phyloP scores from a whole-genome alignment of 2,797 vertebrate genomes.

The Poecilia velifera region DNA sequence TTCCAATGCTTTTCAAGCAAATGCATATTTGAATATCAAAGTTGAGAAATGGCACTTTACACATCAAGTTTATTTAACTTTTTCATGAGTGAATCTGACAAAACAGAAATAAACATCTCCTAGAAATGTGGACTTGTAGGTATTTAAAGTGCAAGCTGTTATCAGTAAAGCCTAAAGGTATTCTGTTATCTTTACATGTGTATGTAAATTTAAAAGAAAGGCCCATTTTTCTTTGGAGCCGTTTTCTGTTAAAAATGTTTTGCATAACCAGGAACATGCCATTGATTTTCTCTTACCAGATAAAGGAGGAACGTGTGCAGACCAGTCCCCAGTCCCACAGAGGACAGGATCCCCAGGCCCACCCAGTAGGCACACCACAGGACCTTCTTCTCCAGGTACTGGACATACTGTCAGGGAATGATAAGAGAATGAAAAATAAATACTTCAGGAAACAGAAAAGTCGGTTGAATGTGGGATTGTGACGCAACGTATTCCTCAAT shows the following conservation, averaged over 20 bases:
- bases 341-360: conserved; percentile 96
- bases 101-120: no score
- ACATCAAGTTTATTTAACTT: not conserved
- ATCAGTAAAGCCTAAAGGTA: not conserved
- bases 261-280: not conserved
- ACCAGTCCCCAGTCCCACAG: conserved; percentile 96
- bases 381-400: conserved; percentile 90
- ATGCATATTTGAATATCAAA: not conserved
- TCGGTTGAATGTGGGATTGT: not conserved
- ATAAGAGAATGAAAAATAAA: conserved; percentile 5
- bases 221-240: not conserved
- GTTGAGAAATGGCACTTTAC: not conserved
- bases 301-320: conserved; percentile 98
- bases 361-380: conserved; percentile 99
- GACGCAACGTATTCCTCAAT: not conserved
- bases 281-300: conserved; percentile 84
- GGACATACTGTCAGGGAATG: conserved; percentile 85
- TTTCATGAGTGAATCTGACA: not conserved
- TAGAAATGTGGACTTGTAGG: not conserved
- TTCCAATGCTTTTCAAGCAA: conserved; percentile 6
- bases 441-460: not conserved
- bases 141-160: not conserved
- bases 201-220: not conserved
- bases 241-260: not conserved
- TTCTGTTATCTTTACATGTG: not conserved